Base-by-base conservation (phyloP, 2,113 vertebrate genomes). In the Semnopithecus entellus region DNA sequence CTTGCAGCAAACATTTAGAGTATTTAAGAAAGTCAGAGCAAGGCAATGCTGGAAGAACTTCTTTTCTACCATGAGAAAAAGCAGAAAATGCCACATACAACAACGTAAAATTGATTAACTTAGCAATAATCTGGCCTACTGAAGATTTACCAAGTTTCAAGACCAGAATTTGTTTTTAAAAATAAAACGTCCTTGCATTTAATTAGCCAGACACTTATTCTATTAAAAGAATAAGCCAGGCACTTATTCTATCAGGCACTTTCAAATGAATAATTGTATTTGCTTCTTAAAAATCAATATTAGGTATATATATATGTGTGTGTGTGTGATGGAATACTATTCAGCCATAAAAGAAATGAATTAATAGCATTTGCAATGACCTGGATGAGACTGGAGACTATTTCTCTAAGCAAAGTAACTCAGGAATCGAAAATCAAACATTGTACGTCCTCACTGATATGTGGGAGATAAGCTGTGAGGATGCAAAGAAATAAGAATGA, bases 71-170 rank as follows among this genome's bases (percentile, higher is more conserved):
- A 73, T 0, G 1, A 89, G 16, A 45, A 20, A 79, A 84, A 76
- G 22, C 22, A 78, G 70, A 90, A 96, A 87, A 93, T 61, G 40
- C 20, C 94, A 91, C 70, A 70, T 79, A 70, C 84, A 80, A 88
- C 79, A 94, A 45, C 0, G 1, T 81, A 78, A 97, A 86, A 86
- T 40, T n/a, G 61, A 76, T 11, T 38, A 64, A 83, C 75, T 76
- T 70, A 13, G 55, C 83, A 73, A 38, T 40, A 45, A 92, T 45
- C 38, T 57, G 61, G 35, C 40, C 59, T 25, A 70, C 86, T 70
- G 70, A 92, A 95, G 93, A 95, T 57, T 38, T 80, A 95, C 76
- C 61, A 64, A 78, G 18, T 92, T 84, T 61, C 12, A 94, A 90
- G 25, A 96, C 45, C 93, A 88, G 25, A 96, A 57, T 68, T 68